Conservation (phyloP, 2,797 vertebrate genomes). For the Agapornis canus region DNA sequence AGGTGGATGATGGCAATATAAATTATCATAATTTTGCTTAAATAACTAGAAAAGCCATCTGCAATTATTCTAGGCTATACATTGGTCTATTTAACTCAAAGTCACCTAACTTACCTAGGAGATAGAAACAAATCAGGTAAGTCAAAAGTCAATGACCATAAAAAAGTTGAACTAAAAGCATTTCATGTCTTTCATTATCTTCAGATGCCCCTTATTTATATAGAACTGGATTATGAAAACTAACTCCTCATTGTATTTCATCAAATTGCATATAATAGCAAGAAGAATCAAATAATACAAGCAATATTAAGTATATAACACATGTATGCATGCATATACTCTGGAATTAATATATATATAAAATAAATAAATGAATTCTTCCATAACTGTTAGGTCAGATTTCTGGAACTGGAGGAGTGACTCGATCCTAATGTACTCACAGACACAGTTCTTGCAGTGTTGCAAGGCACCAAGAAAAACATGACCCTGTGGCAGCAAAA, state of each 20-base stretch:
- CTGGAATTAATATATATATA: background rate
- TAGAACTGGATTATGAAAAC: background rate
- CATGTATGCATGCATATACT: rapidly evolving
- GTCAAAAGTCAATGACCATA: background rate
- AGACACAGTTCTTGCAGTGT: background rate
- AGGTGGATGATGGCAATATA: background rate
- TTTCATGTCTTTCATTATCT: background rate
- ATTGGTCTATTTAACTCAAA: background rate
- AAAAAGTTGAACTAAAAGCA: rapidly evolving
- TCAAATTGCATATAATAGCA: background rate
- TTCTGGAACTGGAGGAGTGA: background rate
- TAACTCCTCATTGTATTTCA: background rate
- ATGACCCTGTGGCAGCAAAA: background rate
- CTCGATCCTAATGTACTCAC: background rate
- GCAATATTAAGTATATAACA: background rate
- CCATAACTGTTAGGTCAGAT: background rate
- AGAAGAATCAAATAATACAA: background rate
- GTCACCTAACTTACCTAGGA: background rate
- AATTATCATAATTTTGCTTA: background rate
- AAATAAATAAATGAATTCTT: background rate
- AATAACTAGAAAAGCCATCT: background rate
- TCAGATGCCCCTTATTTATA: background rate
- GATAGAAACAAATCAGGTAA: background rate
- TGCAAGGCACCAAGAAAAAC: background rate
- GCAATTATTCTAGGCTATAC: background rate